Conservation (phyloP, 1,140 invertebrate genomes). For the Drosophila chauvacae region DNA sequence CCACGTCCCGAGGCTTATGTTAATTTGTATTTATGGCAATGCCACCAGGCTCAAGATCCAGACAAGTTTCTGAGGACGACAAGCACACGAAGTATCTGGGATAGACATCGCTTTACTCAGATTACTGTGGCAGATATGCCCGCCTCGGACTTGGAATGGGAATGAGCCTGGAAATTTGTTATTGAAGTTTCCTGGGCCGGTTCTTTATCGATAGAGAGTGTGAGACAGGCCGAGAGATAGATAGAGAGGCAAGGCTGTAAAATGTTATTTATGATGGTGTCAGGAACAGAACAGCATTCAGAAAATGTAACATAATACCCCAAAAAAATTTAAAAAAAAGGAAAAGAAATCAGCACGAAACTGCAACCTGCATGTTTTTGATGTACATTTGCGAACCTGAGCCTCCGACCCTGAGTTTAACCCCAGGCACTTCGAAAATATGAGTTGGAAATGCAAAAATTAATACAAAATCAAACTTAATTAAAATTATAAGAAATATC, state of each 20-base stretch:
- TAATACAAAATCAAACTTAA: too few species aligned
- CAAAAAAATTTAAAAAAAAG: conserved; percentile 7
- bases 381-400: not conserved
- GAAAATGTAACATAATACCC: conserved; percentile 70
- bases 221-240: not conserved
- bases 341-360: conserved; percentile 14
- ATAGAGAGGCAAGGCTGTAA: not conserved
- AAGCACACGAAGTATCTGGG: conserved; percentile 45
- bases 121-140: conserved; percentile 68
- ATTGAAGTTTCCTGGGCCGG: conserved; percentile 47
- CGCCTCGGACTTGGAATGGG: conserved; percentile 2
- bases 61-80: conserved; percentile 37
- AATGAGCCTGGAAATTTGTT: conserved; percentile 54
- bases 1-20: conserved; percentile 23
- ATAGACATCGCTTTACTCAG: conserved; percentile 67
- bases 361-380: conserved; percentile 48
- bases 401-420: conserved; percentile 3
- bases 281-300: conserved; percentile 31
- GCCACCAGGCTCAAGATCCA: conserved; percentile 35
- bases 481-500: not conserved
- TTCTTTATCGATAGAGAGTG: conserved; percentile 39
- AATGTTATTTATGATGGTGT: conserved; percentile 66
- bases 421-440: not conserved
- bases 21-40: conserved; percentile 53
- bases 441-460: too few species aligned